These are phyloP conservation scores for Theristus sp. DNA, from an alignment of 2,888 invertebrate species.

Conservation along the genomic window DNA sequence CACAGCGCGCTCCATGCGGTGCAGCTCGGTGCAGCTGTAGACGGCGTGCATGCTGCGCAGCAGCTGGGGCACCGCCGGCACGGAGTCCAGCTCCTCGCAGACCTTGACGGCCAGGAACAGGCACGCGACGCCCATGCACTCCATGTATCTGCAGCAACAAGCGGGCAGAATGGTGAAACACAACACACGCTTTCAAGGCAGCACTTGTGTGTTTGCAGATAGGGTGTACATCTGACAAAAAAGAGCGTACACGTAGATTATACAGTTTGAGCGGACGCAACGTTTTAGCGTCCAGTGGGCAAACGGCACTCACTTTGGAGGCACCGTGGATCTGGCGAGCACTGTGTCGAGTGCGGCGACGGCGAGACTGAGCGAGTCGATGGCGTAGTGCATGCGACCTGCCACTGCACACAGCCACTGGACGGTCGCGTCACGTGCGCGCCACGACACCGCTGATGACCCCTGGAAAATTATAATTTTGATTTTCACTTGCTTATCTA, in stretches of 20 bases:
- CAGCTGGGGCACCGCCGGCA: background rate
- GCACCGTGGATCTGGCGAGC: conserved; percentile 3
- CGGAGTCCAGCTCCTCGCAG: conserved; percentile 8
- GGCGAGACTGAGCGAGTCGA: conserved; percentile 10
- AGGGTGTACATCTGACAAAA: too few relatives aligned
- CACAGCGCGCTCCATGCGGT: conserved; percentile 9
- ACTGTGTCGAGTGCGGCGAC: conserved; percentile 3
- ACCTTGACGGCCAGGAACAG: conserved; percentile 12
- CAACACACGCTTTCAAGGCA: too few relatives aligned
- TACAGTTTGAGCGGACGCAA: too few relatives aligned
- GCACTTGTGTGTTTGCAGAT: too few relatives aligned
- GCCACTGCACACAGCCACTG: conserved; percentile 10
- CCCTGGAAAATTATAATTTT: too few relatives aligned
- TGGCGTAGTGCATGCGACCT: conserved; percentile 5
- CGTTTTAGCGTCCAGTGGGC: background rate
- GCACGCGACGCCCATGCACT: conserved; percentile 11
- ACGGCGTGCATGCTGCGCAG: background rate
- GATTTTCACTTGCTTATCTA: too few relatives aligned
- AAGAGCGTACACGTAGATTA: too few relatives aligned
- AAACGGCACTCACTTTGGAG: conserved; percentile 7
- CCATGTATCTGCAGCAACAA: conserved; percentile 9
- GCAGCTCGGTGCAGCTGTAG: conserved; percentile 5
- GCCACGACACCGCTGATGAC: too few relatives aligned
- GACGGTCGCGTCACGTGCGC: conserved; percentile 8
- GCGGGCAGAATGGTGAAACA: background rate